These are phyloP conservation scores for Aricia artaxerxes DNA, from an alignment of 2,888 invertebrate species.

Conservation along the genomic window DNA sequence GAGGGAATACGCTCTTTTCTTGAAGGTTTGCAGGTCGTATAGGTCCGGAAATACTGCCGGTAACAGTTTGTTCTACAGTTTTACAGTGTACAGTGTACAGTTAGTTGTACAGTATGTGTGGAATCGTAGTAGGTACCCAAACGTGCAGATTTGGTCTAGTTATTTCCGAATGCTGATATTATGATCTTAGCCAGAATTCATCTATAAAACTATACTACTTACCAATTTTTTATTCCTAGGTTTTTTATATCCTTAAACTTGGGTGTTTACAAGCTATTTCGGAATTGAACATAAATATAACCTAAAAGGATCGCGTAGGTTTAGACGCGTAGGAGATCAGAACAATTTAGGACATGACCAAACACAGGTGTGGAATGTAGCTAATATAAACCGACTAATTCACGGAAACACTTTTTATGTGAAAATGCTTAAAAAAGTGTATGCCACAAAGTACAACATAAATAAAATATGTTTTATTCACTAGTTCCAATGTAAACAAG, in stretches of 20 bases:
- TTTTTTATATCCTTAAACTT: background rate
- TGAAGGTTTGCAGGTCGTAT: no score
- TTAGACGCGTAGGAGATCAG: conserved; percentile 11
- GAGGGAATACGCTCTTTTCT: no score
- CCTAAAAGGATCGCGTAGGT: conserved; percentile 11
- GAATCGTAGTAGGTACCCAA: no score
- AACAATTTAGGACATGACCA: conserved; percentile 27
- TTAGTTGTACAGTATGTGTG: no score
- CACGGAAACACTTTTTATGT: conserved; percentile 18
- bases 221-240: no score
- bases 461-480: background rate
- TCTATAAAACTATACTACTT: no score
- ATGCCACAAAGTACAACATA: background rate
- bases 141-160: no score
- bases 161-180: no score
- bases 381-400: background rate
- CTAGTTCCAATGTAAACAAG: background rate
- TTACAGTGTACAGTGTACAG: no score
- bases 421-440: background rate
- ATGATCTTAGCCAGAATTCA: no score
- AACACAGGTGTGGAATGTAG: background rate
- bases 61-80: no score
- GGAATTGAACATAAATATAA: conserved; percentile 11
- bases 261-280: background rate
- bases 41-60: no score